phyloP scores from a whole-genome alignment of 2,888 invertebrate species.

The Acleris holmiana region DNA sequence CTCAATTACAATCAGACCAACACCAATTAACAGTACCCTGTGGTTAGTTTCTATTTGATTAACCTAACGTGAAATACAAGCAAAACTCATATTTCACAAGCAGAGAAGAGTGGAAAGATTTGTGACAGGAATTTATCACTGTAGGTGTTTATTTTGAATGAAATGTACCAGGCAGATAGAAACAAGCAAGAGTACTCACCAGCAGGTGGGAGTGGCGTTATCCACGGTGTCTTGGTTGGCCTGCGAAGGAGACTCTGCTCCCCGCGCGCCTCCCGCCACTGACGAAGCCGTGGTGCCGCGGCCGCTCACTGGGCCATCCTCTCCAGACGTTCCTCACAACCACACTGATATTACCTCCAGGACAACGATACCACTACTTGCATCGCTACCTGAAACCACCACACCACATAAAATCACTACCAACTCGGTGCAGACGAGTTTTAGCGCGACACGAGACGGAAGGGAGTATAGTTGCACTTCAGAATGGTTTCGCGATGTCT shows the following conservation, averaged over 20 bases:
- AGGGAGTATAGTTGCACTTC: conserved; percentile 14
- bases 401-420: conserved; percentile 43
- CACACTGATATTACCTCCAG: conserved; percentile 83
- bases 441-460: background rate
- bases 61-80: too few species aligned
- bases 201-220: conserved; percentile 81
- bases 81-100: too few species aligned
- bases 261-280: conserved; percentile 82
- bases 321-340: conserved; percentile 80
- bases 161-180: conserved; percentile 17
- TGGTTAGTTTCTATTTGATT: too few species aligned
- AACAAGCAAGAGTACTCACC: conserved; percentile 59
- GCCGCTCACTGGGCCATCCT: conserved; percentile 85
- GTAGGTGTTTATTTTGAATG: background rate
- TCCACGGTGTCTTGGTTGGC: conserved; percentile 82
- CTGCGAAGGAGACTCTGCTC: conserved; percentile 84
- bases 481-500: conserved; percentile 22
- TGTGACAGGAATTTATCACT: background rate
- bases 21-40: too few species aligned
- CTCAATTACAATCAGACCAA: too few species aligned
- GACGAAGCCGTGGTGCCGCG: conserved; percentile 82
- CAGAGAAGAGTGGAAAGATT: background rate
- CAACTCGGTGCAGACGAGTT: conserved; percentile 5
- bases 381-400: conserved; percentile 79
- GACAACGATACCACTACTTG: conserved; percentile 79